Evolutionary conservation across 2,797 vertebrate species (phyloP).

Genomic region (Eremophila alpestris): DNA sequence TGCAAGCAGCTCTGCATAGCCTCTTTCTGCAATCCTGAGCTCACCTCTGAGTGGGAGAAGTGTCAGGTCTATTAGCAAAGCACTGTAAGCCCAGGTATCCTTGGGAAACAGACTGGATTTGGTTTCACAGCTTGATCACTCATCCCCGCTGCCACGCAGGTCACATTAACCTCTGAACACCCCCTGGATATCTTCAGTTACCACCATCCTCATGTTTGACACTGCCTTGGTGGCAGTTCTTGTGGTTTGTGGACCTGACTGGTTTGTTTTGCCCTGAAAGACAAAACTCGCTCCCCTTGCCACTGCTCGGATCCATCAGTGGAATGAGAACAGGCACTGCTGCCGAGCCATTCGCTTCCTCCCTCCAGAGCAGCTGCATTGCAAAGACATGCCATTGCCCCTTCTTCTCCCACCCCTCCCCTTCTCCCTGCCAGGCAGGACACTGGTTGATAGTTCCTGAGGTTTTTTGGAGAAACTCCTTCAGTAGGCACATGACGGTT

Average conservation of each 20-base stretch:
- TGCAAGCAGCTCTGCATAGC: not conserved
- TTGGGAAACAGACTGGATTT: not conserved
- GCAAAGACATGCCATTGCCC: not conserved
- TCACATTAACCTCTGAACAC: not conserved
- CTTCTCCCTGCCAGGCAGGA: constrained; percentile 19
- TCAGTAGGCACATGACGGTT: constrained; percentile 83
- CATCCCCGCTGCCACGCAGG: not conserved
- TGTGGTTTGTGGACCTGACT: not conserved
- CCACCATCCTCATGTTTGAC: not conserved
- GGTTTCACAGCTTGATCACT: not conserved
- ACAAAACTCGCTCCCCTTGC: not conserved
- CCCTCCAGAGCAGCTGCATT: not conserved
- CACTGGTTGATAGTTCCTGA: constrained; percentile 64
- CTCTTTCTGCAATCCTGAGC: not conserved
- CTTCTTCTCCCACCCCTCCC: not conserved
- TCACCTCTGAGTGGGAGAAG: not conserved
- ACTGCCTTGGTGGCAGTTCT: not conserved
- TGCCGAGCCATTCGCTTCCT: not conserved
- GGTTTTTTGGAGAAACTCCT: constrained; percentile 59
- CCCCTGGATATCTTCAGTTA: not conserved
- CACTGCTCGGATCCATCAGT: not conserved
- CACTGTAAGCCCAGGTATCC: not conserved
- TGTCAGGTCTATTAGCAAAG: not conserved
- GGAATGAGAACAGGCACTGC: not conserved
- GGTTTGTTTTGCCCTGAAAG: not conserved